These are phyloP conservation scores for Hypomecis punctinalis DNA, from an alignment of 2,888 invertebrate genomes.

Conservation along the genomic window DNA sequence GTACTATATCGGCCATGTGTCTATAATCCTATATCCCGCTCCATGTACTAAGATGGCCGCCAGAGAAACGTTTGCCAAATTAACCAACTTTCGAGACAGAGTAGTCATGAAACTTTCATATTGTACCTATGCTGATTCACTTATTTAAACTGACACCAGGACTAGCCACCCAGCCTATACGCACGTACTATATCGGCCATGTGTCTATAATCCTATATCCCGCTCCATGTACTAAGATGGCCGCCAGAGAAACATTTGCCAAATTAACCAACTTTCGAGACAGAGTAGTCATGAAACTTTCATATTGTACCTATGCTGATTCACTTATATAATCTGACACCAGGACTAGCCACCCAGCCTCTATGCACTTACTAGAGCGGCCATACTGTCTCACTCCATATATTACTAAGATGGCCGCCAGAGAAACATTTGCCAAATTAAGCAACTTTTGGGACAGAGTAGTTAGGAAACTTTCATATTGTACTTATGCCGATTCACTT, in stretches of 20 bases:
- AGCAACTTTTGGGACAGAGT: constrained; percentile 28
- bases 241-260: constrained; percentile 25
- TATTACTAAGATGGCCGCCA: constrained; percentile 31
- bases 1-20: constrained; percentile 4
- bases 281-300: constrained; percentile 29
- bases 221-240: constrained; percentile 18
- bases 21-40: not conserved
- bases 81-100: no score
- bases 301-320: constrained; percentile 25
- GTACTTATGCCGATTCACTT: constrained; percentile 11
- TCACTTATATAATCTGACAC: no score
- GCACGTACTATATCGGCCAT: not conserved
- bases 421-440: constrained; percentile 25
- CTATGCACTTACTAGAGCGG: no score
- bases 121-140: no score
- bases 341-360: no score
- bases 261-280: constrained; percentile 32
- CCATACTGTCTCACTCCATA: constrained; percentile 19
- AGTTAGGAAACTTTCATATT: constrained; percentile 32
- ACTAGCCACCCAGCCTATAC: no score
- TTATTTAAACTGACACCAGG: no score
- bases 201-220: constrained; percentile 9
- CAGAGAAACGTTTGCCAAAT: no score
- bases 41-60: no score
- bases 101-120: no score